Base-by-base conservation (phyloP, 2,113 vertebrate genomes). In the Lasiurus cinereus region DNA sequence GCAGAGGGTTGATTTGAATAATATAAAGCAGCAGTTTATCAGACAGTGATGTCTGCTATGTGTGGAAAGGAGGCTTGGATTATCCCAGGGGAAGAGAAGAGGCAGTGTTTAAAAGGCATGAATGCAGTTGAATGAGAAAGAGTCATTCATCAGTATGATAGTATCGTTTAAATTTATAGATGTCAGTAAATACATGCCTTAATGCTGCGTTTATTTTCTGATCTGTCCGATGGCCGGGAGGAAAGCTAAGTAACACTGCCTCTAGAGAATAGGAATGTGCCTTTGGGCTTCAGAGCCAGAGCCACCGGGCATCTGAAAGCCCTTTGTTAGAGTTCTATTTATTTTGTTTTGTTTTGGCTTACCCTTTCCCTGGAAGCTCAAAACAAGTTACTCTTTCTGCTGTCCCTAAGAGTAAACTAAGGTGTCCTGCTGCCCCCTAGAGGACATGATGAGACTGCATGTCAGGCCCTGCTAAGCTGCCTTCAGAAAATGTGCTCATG, bases 341-440 rank as follows among this genome's bases (percentile, higher is more conserved):
- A 27, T 73, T 93, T 70, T 54, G 46, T 48, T 48, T 10, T 50
- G 11, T 2, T 89, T 89, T 46, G 14, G 1, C 54, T 22, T 76
- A 48, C 50, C 27, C 77, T 93, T 93, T 92, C n/a, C 78, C 67
- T 8, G 10, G 77, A 88, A 27, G 11, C 56, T 67, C 22, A 50
- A 22, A 33, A 73, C 79, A 56, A 18, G 3, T 74, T 21, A 36
- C 67, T 62, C 78, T 83, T 76, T 74, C 59, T 78, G 18, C 5
- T 59, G 3, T 91, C 62, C 66, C 36, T 78, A 8, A 48, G 33
- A 43, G 27, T 74, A 46, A 77, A 80, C 33, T 8, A 64, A 54
- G 16, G 54, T 93, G 54, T 67, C 33, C 48, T 83, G 69, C 67
- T 83, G 90, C 80, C 85, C 93, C 69, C 83, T 13, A 59, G 77